These are phyloP conservation scores for Desoria tigrina DNA, from an alignment of 2,888 invertebrate species.

Conservation along the genomic window DNA sequence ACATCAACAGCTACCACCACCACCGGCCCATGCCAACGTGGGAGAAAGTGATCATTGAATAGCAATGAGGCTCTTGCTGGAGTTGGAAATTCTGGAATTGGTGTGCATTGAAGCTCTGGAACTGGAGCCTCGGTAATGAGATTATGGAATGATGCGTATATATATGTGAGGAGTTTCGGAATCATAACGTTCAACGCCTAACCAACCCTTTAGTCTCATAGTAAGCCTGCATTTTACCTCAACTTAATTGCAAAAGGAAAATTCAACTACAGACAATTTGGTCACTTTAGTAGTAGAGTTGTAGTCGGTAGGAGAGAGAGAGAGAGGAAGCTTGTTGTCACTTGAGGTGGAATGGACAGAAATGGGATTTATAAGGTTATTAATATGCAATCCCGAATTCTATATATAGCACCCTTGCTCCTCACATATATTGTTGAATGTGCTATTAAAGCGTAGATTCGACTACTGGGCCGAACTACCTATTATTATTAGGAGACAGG, in stretches of 20 bases:
- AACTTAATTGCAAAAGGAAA: neutral
- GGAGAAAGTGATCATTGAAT: constrained; percentile 7
- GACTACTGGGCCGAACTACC: too few relatives aligned
- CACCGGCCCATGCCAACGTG: too few relatives aligned
- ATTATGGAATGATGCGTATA: constrained; percentile 15
- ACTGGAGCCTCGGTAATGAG: constrained; percentile 9
- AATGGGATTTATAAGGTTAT: too few relatives aligned
- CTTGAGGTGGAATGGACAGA: too few relatives aligned
- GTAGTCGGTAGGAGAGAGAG: too few relatives aligned
- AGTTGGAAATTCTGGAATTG: constrained; percentile 4
- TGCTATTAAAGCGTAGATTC: too few relatives aligned
- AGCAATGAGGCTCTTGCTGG: constrained; percentile 8
- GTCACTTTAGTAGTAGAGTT: neutral
- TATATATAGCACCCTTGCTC: too few relatives aligned
- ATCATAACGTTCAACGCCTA: neutral
- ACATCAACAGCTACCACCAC: too few relatives aligned
- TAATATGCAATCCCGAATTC: too few relatives aligned
- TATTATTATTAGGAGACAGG: too few relatives aligned
- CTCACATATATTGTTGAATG: too few relatives aligned
- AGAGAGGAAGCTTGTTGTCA: too few relatives aligned
- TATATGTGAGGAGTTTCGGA: constrained; percentile 4
- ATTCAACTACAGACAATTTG: neutral
- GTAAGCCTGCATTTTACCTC: neutral
- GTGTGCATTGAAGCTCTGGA: neutral
- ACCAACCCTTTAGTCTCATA: neutral